Conservation (phyloP, 64 coral and sea anemone genomes). For the Montipora capricornis region DNA sequence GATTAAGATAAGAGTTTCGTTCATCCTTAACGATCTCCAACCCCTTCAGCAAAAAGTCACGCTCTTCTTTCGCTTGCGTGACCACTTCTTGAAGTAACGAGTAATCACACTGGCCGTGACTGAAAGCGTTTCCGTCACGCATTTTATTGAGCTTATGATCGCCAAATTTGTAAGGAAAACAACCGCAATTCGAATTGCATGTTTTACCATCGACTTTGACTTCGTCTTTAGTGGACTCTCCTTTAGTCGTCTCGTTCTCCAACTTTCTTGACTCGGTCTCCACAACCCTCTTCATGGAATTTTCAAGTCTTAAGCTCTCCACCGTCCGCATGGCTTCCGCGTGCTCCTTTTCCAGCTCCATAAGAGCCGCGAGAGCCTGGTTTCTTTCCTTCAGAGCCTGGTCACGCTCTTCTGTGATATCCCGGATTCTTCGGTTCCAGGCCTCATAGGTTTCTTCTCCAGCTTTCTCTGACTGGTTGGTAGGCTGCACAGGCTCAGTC, state of each 20-base stretch:
- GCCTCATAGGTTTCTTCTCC: slow-evolving; percentile 73
- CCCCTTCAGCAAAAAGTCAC: slow-evolving; percentile 28
- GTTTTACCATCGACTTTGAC: not conserved
- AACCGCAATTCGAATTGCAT: not conserved
- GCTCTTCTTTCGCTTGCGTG: slow-evolving; percentile 30
- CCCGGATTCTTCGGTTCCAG: slow-evolving; percentile 81
- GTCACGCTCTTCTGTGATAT: slow-evolving; percentile 87
- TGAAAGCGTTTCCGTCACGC: not conserved
- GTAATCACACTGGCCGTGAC: not conserved
- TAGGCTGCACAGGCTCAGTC: not conserved
- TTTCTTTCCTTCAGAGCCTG: slow-evolving; percentile 88
- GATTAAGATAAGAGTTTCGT: slow-evolving; percentile 67
- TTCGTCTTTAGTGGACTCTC: not conserved
- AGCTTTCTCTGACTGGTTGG: slow-evolving; percentile 25
- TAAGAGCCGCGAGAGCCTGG: slow-evolving; percentile 77
- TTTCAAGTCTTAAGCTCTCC: slow-evolving; percentile 72
- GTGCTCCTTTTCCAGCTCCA: slow-evolving; percentile 95
- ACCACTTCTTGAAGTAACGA: not conserved
- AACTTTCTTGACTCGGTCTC: slow-evolving; percentile 14
- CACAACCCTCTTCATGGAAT: not conserved
- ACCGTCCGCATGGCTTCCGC: slow-evolving; percentile 57
- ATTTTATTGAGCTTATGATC: not conserved
- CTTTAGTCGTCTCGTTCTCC: not conserved
- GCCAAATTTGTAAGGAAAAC: not conserved
- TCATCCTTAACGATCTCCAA: slow-evolving; percentile 61